Percentiles rank a stretch among this genome's conserved stretches.
Evolutionary conservation across 1,140 invertebrate species (phyloP).

Genomic region (Sarcophaga bullata): DNA sequence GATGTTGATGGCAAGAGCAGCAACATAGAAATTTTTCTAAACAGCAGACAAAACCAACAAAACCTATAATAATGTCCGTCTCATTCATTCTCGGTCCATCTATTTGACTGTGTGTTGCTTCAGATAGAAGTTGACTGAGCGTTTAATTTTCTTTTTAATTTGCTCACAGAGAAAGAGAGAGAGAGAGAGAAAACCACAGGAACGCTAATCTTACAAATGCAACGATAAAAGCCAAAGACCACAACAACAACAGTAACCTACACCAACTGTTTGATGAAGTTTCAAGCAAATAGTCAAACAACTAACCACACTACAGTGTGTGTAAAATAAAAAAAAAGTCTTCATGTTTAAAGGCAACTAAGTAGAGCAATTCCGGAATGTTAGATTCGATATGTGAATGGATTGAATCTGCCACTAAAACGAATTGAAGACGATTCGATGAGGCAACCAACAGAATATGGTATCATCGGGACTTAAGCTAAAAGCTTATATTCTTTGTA

Average conservation of each 20-base stretch:
- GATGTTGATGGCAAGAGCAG: conserved; percentile 16
- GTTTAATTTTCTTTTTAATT: conserved; percentile 34
- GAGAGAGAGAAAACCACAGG: not conserved
- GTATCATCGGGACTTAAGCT: no score
- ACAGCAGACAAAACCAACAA: not conserved
- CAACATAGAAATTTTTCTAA: not conserved
- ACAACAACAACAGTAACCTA: not conserved
- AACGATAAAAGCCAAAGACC: conserved; percentile 25
- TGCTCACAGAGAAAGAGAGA: not conserved
- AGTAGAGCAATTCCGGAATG: conserved; percentile 27
- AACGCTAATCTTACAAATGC: conserved; percentile 38
- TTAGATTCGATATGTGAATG: not conserved
- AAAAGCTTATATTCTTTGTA: not conserved
- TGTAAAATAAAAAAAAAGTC: conserved; percentile 3
- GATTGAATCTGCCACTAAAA: not conserved
- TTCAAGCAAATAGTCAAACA: not conserved
- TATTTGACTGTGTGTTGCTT: conserved; percentile 19
- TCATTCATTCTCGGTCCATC: not conserved
- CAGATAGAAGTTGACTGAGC: conserved; percentile 37
- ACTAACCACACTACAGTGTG: conserved; percentile 7
- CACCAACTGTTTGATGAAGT: conserved; percentile 15
- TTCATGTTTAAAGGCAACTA: conserved; percentile 9
- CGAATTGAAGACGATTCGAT: not conserved
- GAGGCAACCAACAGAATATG: no score
- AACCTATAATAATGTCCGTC: conserved; percentile 11